phyloP scores from a whole-genome alignment of 2,113 vertebrate species.

The Geococcyx californianus region DNA sequence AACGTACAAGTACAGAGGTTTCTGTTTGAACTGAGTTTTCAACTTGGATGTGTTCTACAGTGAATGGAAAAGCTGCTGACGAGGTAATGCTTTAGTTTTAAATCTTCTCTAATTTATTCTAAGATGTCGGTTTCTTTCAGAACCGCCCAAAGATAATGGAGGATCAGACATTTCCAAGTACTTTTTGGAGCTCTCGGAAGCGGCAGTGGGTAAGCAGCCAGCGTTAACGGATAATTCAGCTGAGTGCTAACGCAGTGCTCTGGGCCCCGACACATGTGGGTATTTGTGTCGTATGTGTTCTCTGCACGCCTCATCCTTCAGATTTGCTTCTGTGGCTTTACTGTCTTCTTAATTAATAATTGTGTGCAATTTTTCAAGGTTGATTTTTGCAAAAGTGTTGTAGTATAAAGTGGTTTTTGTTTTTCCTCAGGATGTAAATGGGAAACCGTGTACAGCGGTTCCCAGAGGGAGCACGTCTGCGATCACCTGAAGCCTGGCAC shows the following conservation, averaged over 20 bases:
- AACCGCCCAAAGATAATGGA: constrained; percentile 79
- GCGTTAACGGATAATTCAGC: not conserved
- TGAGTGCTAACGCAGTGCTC: not conserved
- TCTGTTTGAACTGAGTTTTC: not conserved
- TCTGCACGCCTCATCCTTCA: not conserved
- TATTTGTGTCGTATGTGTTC: rapidly evolving
- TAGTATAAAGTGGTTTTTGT: not conserved
- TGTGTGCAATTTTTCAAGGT: not conserved
- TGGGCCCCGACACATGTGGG: rapidly evolving
- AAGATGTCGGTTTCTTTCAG: constrained; percentile 57
- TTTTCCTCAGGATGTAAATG: constrained; percentile 71
- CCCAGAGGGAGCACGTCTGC: constrained; percentile 73
- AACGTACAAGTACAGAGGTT: not conserved
- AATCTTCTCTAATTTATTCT: not conserved
- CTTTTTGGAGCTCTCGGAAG: constrained; percentile 73
- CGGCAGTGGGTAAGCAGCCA: constrained; percentile 65
- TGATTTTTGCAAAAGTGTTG: not conserved
- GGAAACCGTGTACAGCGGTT: constrained; percentile 74
- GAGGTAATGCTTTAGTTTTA: not conserved
- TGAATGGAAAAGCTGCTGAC: not conserved
- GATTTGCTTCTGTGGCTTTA: not conserved
- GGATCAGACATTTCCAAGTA: constrained; percentile 77
- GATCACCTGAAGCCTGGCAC: constrained; percentile 76
- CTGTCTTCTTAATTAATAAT: too few relatives aligned
- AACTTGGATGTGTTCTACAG: not conserved